Percentiles rank a stretch among this genome's conserved stretches.
phyloP scores from a whole-genome alignment of 2,888 invertebrate species.

The Phrixothrix hirtus region DNA sequence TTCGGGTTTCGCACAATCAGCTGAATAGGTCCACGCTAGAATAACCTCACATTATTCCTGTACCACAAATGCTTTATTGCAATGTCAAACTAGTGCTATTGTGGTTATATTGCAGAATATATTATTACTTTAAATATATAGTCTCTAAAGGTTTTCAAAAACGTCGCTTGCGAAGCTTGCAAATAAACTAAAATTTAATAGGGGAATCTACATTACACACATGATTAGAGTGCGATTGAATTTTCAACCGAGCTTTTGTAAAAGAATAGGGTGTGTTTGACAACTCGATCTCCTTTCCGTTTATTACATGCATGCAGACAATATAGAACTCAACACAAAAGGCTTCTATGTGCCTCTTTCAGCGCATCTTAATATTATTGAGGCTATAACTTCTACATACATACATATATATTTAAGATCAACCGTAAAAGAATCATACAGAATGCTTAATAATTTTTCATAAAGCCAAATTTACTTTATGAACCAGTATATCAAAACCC shows the following conservation, averaged over 20 bases:
- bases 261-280: conserved; percentile 39
- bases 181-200: conserved; percentile 22
- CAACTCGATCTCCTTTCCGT: conserved; percentile 35
- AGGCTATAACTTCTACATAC: no score
- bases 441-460: conserved; percentile 25
- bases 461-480: conserved; percentile 31
- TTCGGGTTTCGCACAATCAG: conserved; percentile 41
- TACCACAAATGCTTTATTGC: conserved; percentile 41
- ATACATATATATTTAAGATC: no score
- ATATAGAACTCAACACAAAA: conserved; percentile 27
- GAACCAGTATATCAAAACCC: conserved; percentile 43
- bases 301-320: conserved; percentile 31
- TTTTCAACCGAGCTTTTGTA: conserved; percentile 32
- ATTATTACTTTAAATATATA: conserved; percentile 17
- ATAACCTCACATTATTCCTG: conserved; percentile 41
- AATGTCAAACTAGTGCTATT: conserved; percentile 36
- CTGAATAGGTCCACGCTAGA: conserved; percentile 40
- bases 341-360: conserved; percentile 8
- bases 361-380: conserved; percentile 4
- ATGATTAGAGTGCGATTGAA: conserved; percentile 41
- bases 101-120: conserved; percentile 21
- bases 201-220: conserved; percentile 36
- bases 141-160: neutral
- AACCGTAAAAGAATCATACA: conserved; percentile 1
- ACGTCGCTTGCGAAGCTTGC: conserved; percentile 4